Conservation (phyloP, 2,113 vertebrate species). For the Osmerus eperlanus region DNA sequence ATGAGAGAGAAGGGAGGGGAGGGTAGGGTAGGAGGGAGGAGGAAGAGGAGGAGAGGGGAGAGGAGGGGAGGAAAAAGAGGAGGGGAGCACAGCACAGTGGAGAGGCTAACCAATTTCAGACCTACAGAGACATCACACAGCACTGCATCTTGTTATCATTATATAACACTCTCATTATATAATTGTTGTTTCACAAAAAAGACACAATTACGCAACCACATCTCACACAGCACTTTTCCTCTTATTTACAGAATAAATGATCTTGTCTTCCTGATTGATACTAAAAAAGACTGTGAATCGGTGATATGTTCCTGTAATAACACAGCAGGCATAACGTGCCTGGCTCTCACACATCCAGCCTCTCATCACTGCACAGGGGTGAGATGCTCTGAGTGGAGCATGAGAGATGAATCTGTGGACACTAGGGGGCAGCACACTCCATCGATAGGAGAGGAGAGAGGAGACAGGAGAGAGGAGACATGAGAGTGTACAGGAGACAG, state of each 20-base stretch:
- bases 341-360: no score
- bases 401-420: background rate
- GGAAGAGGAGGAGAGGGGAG: background rate
- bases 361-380: no score
- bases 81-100: background rate
- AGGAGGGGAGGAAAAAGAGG: background rate
- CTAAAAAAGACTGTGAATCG: no score
- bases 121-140: background rate
- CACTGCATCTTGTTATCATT: background rate
- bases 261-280: background rate
- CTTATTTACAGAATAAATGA: background rate
- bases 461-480: no score
- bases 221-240: background rate
- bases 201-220: background rate
- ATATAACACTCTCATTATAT: slow-evolving; percentile 6
- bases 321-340: no score
- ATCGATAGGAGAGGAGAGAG: background rate
- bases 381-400: no score
- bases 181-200: background rate
- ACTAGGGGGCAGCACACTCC: slow-evolving; percentile 43
- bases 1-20: background rate
- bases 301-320: no score
- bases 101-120: background rate
- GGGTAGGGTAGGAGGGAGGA: background rate
- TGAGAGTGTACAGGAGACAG: no score